Base-by-base conservation (phyloP, 2,113 vertebrate genomes). In the Tinamus guttatus region DNA sequence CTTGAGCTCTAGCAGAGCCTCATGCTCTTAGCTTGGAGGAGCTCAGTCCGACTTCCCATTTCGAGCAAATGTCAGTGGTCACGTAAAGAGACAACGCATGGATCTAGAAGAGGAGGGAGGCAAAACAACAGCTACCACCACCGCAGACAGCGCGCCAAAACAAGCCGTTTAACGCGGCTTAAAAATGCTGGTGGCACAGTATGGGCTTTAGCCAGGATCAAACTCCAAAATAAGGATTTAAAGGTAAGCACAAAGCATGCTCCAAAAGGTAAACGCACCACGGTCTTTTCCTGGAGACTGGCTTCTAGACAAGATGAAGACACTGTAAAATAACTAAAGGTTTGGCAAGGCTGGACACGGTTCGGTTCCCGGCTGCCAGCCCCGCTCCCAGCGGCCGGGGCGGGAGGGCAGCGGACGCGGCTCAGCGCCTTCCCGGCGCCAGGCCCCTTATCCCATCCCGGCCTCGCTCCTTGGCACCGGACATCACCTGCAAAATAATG, bases 401-500 rank as follows among this genome's bases (percentile, higher is more conserved):
- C 12, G 15, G 34, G 43, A 47, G 41, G 40, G 43, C 19, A 62
- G 73, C 80, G 56, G 34, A 81, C n/a, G 36, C 52, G 56, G 76
- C 62, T 75, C 69, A 24, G 28, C 56, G 11, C 11, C 28, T 84
- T 81, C 24, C 60, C 62, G 5, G 7, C 70, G 36, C 70, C 34
- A 73, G 43, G 43, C 49, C 81, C 87, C 64, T 58, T 86, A 28
- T 73, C 83, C 81, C 22, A 41, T 28, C 15, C 40, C 45, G 60
- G 67, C 56, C 71, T 83, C 0, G 0, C 3, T 22, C 90, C 38
- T 67, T 63, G 83, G 94, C 83, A 75, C 38, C 8, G 73, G 18
- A 5, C 20, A 34, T 30, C 64, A 20, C 65, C 80, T 76, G 74
- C 67, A 82, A 88, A 93, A 92, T 92, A 95, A 95, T 62, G 86